Evolutionary conservation across 1,140 invertebrate species (phyloP).

Genomic region (Magallana ariakensis): DNA sequence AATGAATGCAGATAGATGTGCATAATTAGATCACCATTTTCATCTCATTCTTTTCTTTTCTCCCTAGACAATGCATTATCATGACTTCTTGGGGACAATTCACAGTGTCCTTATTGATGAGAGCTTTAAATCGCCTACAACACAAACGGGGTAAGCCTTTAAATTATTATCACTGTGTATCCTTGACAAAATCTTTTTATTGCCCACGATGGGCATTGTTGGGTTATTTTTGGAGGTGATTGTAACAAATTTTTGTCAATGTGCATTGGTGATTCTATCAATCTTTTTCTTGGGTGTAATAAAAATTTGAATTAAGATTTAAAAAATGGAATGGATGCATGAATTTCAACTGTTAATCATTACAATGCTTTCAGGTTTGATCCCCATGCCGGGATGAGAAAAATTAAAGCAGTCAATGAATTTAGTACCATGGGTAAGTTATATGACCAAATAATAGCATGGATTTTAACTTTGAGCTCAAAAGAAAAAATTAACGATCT

Average conservation of each 20-base stretch:
- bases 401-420: slow-evolving; percentile 51
- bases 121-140: slow-evolving; percentile 50
- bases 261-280: no score
- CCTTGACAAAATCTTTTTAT: no score
- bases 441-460: background rate
- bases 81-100: slow-evolving; percentile 56
- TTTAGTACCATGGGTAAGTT: slow-evolving; percentile 54
- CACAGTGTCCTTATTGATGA: slow-evolving; percentile 57
- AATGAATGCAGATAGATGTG: background rate
- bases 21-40: background rate
- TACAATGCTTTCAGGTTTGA: slow-evolving; percentile 51
- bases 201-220: no score
- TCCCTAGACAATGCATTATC: slow-evolving; percentile 55
- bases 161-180: background rate
- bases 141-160: slow-evolving; percentile 40
- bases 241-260: no score
- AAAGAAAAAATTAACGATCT: no score
- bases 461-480: no score
- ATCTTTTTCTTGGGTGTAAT: no score
- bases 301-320: no score
- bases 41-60: background rate
- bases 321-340: background rate
- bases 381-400: slow-evolving; percentile 55
- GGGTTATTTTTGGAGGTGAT: no score
- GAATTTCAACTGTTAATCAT: background rate